These are phyloP conservation scores for Phylloscopus trochiloides DNA, from an alignment of 2,113 vertebrate genomes.

Conservation along the genomic window DNA sequence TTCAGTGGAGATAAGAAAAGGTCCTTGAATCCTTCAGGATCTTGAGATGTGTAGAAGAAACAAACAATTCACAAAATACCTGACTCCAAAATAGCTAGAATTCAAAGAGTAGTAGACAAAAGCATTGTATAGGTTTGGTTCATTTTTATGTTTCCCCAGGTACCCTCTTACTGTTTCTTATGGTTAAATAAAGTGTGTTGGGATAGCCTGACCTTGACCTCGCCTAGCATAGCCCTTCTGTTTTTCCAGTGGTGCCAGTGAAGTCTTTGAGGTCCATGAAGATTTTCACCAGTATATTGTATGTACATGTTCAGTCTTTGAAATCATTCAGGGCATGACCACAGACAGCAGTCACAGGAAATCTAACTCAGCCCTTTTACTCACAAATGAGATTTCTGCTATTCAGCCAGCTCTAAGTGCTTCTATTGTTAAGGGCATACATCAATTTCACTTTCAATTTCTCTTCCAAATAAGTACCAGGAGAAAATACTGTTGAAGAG, in stretches of 20 bases:
- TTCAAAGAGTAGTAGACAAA: background rate
- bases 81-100: background rate
- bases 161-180: background rate
- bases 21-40: background rate
- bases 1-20: background rate
- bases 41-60: background rate
- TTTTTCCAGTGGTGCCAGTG: background rate
- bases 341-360: background rate
- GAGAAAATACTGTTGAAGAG: constrained; percentile 1
- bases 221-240: background rate
- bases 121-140: background rate
- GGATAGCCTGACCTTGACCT: background rate
- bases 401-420: background rate
- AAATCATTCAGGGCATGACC: background rate
- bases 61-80: background rate
- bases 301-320: background rate
- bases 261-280: background rate
- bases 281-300: background rate
- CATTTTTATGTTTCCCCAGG: background rate
- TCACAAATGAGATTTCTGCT: constrained; percentile 10
- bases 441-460: constrained; percentile 39
- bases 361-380: background rate
- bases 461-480: background rate
- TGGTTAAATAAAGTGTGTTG: background rate
- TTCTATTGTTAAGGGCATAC: background rate